Conservation (phyloP, 2,113 vertebrate genomes). For the Alethe castanea region DNA sequence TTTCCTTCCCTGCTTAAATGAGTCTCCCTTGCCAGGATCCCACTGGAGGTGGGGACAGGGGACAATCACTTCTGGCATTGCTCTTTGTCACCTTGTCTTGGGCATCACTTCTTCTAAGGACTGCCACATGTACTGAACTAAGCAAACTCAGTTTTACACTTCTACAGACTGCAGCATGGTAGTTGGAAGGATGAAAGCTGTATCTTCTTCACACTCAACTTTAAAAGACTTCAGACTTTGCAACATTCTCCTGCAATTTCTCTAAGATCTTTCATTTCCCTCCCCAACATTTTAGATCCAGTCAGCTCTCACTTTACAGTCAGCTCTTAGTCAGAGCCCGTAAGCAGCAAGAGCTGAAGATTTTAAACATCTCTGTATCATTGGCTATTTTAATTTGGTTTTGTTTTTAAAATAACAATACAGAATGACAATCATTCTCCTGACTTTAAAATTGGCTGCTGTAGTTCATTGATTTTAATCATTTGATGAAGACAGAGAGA, state of each 20-base stretch:
- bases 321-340: background rate
- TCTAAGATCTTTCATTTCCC: background rate
- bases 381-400: background rate
- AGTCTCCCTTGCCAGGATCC: background rate
- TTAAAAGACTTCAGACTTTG: background rate
- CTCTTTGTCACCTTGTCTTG: background rate
- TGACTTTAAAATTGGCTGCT: background rate
- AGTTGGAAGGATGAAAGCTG: background rate
- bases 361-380: background rate
- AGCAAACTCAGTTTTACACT: background rate
- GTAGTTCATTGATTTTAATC: background rate
- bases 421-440: background rate
- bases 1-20: background rate
- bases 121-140: fast-evolving
- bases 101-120: background rate
- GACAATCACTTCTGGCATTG: fast-evolving
- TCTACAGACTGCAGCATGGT: background rate
- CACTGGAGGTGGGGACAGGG: background rate
- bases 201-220: background rate
- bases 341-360: background rate
- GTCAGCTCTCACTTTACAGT: background rate
- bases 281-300: background rate
- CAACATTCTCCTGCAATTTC: background rate
- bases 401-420: background rate
- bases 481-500: background rate